phyloP scores from a whole-genome alignment of 2,113 vertebrate genomes.

The Cyanistes caeruleus region DNA sequence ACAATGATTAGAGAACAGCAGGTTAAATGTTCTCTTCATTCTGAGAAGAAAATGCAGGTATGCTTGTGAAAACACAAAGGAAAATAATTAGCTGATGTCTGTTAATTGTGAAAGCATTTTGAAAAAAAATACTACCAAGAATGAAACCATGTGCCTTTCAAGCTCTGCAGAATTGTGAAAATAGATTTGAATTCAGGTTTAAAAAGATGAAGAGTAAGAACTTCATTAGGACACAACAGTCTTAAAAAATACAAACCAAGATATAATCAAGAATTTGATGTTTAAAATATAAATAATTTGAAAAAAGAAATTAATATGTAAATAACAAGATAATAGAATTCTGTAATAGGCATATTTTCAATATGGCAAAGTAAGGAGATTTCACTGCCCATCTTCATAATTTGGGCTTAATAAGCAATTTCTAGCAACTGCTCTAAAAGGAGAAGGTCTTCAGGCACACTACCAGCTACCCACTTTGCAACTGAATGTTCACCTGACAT shows the following conservation, averaged over 20 bases:
- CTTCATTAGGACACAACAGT: neutral
- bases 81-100: neutral
- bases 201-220: neutral
- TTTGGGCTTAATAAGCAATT: slow-evolving; percentile 4
- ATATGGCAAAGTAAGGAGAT: neutral
- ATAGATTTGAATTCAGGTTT: neutral
- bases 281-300: neutral
- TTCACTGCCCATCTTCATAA: neutral
- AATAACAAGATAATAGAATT: neutral
- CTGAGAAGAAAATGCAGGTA: slow-evolving; percentile 33
- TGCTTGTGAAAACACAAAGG: neutral
- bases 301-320: neutral
- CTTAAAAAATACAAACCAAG: neutral
- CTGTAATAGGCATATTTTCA: neutral
- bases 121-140: neutral
- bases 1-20: slow-evolving; percentile 33
- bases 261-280: neutral
- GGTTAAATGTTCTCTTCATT: slow-evolving; percentile 9
- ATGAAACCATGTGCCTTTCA: neutral
- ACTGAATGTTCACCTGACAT: neutral
- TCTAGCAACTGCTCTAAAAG: slow-evolving; percentile 5
- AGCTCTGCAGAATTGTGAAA: neutral
- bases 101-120: slow-evolving; percentile 3
- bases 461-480: neutral
- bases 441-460: neutral